These are phyloP conservation scores for Amblyjoppa fuscipennis DNA, from an alignment of 2,888 invertebrate genomes.

Conservation along the genomic window DNA sequence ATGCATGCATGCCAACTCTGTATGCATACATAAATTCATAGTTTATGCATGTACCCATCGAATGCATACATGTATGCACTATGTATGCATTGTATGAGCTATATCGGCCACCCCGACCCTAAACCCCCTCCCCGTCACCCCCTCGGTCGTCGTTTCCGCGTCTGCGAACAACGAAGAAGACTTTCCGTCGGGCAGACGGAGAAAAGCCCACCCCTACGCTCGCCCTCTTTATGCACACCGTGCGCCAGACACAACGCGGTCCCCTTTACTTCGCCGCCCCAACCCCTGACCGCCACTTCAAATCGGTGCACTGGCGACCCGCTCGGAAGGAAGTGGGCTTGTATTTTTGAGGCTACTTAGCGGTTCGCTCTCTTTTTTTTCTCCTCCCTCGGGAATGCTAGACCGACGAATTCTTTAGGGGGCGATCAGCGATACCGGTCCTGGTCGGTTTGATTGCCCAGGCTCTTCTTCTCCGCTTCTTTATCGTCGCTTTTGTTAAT, in stretches of 20 bases:
- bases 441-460: slow-evolving; percentile 41
- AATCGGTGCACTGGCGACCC: slow-evolving; percentile 51
- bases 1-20: slow-evolving; percentile 20
- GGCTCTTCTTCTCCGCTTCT: slow-evolving; percentile 27
- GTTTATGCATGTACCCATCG: slow-evolving; percentile 22
- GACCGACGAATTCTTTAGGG: slow-evolving; percentile 28
- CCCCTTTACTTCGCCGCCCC: slow-evolving; percentile 26
- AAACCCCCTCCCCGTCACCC: neutral
- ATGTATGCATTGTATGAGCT: slow-evolving; percentile 44
- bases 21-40: slow-evolving; percentile 37
- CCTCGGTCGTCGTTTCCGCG: slow-evolving; percentile 55
- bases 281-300: slow-evolving; percentile 50
- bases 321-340: slow-evolving; percentile 64
- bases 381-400: neutral
- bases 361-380: slow-evolving; percentile 24
- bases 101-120: slow-evolving; percentile 26
- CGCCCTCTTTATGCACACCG: slow-evolving; percentile 53
- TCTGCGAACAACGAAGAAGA: slow-evolving; percentile 65
- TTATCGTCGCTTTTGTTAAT: slow-evolving; percentile 4
- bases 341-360: slow-evolving; percentile 65
- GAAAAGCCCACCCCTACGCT: slow-evolving; percentile 46
- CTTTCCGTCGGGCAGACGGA: slow-evolving; percentile 53
- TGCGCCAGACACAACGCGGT: slow-evolving; percentile 23
- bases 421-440: slow-evolving; percentile 32
- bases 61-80: slow-evolving; percentile 40